These are phyloP conservation scores for Mimumesa dahlbomi DNA, from an alignment of 2,888 invertebrate genomes.

Conservation along the genomic window DNA sequence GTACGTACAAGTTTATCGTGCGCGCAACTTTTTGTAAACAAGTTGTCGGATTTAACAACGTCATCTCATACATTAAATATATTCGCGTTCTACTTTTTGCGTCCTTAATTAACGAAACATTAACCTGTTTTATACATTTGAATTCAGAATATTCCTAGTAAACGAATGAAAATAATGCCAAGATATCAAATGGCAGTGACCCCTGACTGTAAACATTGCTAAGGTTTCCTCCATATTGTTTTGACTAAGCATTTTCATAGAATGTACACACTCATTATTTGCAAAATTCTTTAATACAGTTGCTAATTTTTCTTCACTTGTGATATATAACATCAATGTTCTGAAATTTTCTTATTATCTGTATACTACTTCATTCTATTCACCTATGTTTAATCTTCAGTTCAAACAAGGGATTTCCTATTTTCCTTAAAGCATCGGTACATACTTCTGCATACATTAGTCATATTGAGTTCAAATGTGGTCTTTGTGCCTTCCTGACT, in stretches of 20 bases:
- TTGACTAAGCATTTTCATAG: neutral
- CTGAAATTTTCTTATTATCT: no score
- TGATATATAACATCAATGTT: no score
- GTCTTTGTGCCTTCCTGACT: conserved; percentile 13
- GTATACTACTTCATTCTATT: no score
- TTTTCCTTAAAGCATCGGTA: no score
- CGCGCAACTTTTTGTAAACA: conserved; percentile 10
- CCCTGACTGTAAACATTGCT: conserved; percentile 18
- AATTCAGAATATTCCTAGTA: no score
- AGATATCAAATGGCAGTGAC: conserved; percentile 1
- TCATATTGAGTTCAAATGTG: conserved; percentile 18
- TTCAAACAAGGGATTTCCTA: no score
- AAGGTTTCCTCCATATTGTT: neutral
- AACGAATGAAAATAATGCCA: no score
- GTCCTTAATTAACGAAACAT: neutral
- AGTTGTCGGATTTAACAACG: neutral
- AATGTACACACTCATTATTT: neutral
- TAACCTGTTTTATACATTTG: no score
- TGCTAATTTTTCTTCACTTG: no score
- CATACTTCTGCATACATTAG: no score
- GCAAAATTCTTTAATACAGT: neutral
- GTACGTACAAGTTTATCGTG: neutral
- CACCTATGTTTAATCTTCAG: no score
- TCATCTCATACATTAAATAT: neutral
- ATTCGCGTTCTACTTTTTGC: neutral